Conservation (phyloP, 30 jellyfish, hydroid and myxozoan species). For the Rhopilema esculentum region DNA sequence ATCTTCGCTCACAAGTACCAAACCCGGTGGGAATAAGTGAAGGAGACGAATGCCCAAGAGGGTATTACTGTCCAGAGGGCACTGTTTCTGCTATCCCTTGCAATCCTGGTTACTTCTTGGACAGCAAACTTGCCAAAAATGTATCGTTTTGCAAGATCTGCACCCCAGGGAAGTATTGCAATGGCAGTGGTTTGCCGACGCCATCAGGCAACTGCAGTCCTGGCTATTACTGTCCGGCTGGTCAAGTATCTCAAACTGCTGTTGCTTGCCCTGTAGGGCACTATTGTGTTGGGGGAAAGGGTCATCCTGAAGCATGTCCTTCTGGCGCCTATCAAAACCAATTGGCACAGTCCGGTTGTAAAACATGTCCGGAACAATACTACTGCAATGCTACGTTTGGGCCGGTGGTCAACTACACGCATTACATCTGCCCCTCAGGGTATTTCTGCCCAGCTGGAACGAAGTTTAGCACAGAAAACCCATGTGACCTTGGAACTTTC, state of each 20-base stretch:
- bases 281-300: constrained; percentile 95
- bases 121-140: constrained; percentile 72
- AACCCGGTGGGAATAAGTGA: constrained; percentile 64
- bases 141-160: constrained; percentile 81
- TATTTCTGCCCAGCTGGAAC: constrained; percentile 95
- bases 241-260: constrained; percentile 82
- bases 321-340: constrained; percentile 94
- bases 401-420: constrained; percentile 88
- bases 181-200: constrained; percentile 82
- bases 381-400: constrained; percentile 92
- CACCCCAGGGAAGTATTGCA: constrained; percentile 91
- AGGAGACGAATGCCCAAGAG: constrained; percentile 87
- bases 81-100: constrained; percentile 78
- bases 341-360: constrained; percentile 69
- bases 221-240: constrained; percentile 97
- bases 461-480: constrained; percentile 68
- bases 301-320: constrained; percentile 85
- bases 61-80: constrained; percentile 93
- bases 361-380: constrained; percentile 85
- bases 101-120: constrained; percentile 84
- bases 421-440: constrained; percentile 88
- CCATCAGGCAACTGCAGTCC: constrained; percentile 94
- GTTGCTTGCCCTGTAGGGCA: constrained; percentile 79
- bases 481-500: constrained; percentile 93
- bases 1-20: constrained; percentile 69